Evolutionary conservation across 2,113 vertebrate species (phyloP).

Genomic region (Nycticebus coucang): DNA sequence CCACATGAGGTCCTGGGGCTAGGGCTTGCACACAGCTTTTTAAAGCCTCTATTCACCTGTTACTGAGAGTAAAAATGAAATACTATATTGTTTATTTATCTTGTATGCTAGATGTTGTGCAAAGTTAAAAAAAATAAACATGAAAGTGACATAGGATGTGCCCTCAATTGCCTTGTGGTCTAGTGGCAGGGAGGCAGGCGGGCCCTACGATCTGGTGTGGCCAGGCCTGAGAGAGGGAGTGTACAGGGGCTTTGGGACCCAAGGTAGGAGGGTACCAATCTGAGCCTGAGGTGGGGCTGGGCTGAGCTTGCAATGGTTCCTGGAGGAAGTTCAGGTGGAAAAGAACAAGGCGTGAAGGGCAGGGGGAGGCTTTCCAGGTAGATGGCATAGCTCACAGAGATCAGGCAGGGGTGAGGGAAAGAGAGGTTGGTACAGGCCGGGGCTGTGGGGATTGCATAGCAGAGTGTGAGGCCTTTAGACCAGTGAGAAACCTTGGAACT

Average conservation of each 20-base stretch:
- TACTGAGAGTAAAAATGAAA: background rate
- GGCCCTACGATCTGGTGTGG: background rate
- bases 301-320: background rate
- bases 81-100: background rate
- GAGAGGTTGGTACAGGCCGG: fast-evolving
- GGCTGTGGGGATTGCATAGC: background rate
- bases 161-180: fast-evolving
- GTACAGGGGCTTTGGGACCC: background rate
- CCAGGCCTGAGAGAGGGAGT: background rate
- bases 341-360: background rate
- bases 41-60: background rate
- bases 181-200: no score
- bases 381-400: background rate
- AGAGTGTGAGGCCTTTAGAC: background rate
- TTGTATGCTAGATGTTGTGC: background rate
- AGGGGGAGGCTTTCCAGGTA: background rate
- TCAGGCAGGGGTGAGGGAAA: background rate
- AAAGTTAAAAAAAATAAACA: background rate
- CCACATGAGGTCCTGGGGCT: background rate
- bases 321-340: background rate
- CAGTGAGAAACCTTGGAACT: background rate
- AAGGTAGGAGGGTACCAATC: fast-evolving
- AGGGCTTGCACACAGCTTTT: background rate
- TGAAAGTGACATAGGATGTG: background rate
- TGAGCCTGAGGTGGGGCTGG: background rate